Evolutionary conservation across 2,888 invertebrate species (phyloP), one percentile per base, ranked within the genome.

Genomic region (Tetropium fuscum): DNA sequence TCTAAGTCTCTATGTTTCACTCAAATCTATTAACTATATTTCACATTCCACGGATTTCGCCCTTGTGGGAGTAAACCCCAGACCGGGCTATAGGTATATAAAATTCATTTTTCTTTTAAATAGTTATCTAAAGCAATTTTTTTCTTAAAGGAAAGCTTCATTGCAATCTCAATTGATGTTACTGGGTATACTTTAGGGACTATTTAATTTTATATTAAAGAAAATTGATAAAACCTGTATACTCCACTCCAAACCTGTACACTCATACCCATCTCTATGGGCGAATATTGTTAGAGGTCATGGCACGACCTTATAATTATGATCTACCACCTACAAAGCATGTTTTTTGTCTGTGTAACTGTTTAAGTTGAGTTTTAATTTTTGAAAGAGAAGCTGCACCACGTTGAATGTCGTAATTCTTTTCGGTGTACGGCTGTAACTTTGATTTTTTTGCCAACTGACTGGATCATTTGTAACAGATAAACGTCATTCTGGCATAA

Each of bases 281-380:
- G n/a, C 20, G 6, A 20, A 40, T 1, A 40, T 19, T 34, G 34
- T 34, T 34, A 13, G 34, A 34, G 11, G 15, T 34, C 34, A 34
- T 4, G 34, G 13, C 13, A 34, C 11, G 7, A 34, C 15, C 34
- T 34, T 34, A 15, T 15, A 34, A 13, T 15, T 34, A 44, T 38
- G 30, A 27, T 34, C 16, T 25, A 32, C 44, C 67, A 63, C 66
- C 30, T 58, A 47, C 38, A 49, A 18, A 70, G 74, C 74, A 74
- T 74, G 74, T 68, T 59, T 70, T 20, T 43, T 68, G 59, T 72
- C 69, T 72, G 60, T 71, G 48, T 69, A 70, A 61, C 68, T 69
- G 71, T 64, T 63, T 53, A 51, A 55, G 20, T 55, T 58, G 47
- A 60, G 19, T 54, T 53, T 54, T 44, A 15, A 38, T 54, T 45